Base-by-base conservation (phyloP, 2,888 invertebrate genomes). In the Eurytoma adleriae region DNA sequence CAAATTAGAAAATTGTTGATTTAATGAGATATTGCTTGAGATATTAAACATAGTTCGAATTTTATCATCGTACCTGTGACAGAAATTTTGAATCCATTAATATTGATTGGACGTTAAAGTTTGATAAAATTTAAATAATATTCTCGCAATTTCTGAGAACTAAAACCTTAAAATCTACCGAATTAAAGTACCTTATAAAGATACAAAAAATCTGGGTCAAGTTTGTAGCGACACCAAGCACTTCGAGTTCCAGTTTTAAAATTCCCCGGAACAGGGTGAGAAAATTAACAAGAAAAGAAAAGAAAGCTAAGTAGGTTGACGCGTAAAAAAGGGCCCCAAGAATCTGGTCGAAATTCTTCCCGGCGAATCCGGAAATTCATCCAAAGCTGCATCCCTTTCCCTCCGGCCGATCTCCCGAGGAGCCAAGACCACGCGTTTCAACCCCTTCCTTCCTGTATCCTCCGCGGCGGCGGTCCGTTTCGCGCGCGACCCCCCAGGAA, bases 401-500 rank as follows among this genome's bases (percentile, higher is more conserved):
- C 48, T 24, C 48, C 24, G 40, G 4, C 13, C 67, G 27, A 59
- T 56, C 20, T 70, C 52, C 54, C 5, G 3, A 3, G 14, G 14
- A 54, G 54, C 54, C 16, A 54, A 54, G 16, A 54, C 12, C 30
- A 12, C 7, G 20, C 50, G 64, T 54, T 48, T 66, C 81, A 83
- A 85, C 85, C 85, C 85, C 80, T 86, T 85, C 81, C 85, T 85
- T 82, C 84, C 84, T 83, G 84, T 82, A 84, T 57, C 78, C 68
- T 52, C 62, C 48, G 40, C n/a, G 56, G 16, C 57, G 52, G 7
- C 10, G 75, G n/a, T n/a, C 14, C 48, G 20, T 57, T 30, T n/a
- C 48, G 3, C 84, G 83, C 85, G 79, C 83, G 85, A 84, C 86
- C 87, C 87, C 87, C 87, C 86, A 85, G 83, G 83, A 83, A 81